phyloP scores from a whole-genome alignment of 2,113 vertebrate species.

The Empidonax alnorum region DNA sequence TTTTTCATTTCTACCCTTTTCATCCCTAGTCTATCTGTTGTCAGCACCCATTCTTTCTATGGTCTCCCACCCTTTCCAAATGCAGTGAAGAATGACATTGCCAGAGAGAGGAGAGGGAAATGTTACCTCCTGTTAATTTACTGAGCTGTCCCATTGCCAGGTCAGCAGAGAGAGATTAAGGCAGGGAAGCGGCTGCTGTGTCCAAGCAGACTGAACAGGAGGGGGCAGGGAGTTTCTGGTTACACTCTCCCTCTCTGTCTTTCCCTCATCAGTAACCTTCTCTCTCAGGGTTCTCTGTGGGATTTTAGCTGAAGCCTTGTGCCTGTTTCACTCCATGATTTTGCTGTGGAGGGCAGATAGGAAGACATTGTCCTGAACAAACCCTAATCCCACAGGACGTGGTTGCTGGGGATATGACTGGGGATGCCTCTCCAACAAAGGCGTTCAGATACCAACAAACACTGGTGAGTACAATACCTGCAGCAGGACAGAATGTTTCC shows the following conservation, averaged over 20 bases:
- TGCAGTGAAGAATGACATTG: neutral
- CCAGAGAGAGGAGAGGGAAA: constrained; percentile 47
- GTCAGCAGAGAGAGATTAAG: constrained; percentile 24
- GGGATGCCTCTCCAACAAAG: constrained; percentile 85
- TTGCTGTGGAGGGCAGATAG: neutral
- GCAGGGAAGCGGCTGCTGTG: constrained; percentile 24
- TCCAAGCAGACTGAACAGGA: constrained; percentile 48
- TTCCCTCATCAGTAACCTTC: constrained; percentile 39
- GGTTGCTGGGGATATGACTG: constrained; percentile 78
- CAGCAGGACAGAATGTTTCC: neutral
- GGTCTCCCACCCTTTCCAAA: neutral
- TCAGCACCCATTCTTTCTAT: neutral
- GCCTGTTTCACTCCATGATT: constrained; percentile 2
- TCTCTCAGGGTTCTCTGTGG: constrained; percentile 31
- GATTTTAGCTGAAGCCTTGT: neutral
- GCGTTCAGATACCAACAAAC: constrained; percentile 87
- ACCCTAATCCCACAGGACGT: neutral
- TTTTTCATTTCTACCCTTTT: neutral
- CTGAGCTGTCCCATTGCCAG: constrained; percentile 58
- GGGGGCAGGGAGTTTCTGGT: constrained; percentile 68
- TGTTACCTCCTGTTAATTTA: constrained; percentile 65
- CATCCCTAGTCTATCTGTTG: neutral
- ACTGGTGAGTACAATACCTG: constrained; percentile 77
- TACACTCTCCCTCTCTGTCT: constrained; percentile 41
- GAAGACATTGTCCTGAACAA: neutral